Conservation (phyloP, 2,113 vertebrate genomes). For the Epinephelus lanceolatus region DNA sequence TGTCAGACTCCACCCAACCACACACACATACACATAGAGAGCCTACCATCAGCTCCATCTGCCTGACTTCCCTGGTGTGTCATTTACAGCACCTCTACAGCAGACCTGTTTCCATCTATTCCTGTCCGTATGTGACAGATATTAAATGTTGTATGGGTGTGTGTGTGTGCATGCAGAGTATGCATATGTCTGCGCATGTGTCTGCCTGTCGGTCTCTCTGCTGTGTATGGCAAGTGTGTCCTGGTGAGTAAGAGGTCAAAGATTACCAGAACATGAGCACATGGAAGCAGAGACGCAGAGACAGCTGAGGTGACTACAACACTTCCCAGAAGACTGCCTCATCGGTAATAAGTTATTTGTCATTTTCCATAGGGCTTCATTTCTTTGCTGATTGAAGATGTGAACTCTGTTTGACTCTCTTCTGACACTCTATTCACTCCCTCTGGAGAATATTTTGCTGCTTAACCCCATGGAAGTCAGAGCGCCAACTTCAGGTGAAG, state of each 20-base stretch:
- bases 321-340: background rate
- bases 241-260: slow-evolving; percentile 29
- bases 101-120: slow-evolving; percentile 11
- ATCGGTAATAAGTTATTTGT: background rate
- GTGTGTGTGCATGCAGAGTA: background rate
- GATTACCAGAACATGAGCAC: slow-evolving; percentile 20
- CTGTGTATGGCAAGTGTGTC: slow-evolving; percentile 13
- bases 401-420: background rate
- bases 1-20: background rate
- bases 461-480: background rate
- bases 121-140: background rate
- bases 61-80: slow-evolving; percentile 20
- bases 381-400: background rate
- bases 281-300: background rate
- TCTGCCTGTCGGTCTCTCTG: background rate
- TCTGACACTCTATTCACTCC: background rate
- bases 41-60: slow-evolving; percentile 6
- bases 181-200: background rate
- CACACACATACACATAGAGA: background rate
- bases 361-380: background rate
- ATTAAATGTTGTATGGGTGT: slow-evolving; percentile 7
- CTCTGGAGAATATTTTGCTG: background rate
- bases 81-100: slow-evolving; percentile 22
- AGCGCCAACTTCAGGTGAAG: background rate
- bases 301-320: background rate